phyloP scores from a whole-genome alignment of 2,888 invertebrate genomes.

The Neria commutata region DNA sequence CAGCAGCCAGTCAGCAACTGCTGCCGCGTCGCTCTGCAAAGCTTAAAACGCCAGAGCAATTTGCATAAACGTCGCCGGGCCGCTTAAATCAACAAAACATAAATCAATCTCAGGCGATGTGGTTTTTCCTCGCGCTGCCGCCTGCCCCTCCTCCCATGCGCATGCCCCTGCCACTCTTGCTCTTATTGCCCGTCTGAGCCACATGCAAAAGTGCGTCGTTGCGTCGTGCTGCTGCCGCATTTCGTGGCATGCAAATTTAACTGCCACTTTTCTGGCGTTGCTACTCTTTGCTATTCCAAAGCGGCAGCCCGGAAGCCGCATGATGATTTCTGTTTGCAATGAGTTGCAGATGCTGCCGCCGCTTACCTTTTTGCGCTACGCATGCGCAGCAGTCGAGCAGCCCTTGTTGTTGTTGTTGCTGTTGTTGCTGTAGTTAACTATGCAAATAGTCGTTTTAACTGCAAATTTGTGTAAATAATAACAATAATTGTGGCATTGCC shows the following conservation, averaged over 20 bases:
- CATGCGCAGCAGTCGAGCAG: constrained; percentile 2
- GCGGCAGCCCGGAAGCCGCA: no score
- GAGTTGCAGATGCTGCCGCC: constrained; percentile 19
- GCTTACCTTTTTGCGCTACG: background rate
- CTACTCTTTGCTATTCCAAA: background rate
- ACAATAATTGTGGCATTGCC: constrained; percentile 12
- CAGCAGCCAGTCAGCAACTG: background rate
- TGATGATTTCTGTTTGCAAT: background rate
- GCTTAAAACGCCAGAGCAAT: constrained; percentile 1
- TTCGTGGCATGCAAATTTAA: background rate
- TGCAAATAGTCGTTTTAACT: background rate
- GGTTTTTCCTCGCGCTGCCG: constrained; percentile 13
- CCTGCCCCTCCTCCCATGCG: no score
- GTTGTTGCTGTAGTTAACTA: background rate
- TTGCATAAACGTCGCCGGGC: constrained; percentile 3
- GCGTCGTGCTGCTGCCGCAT: background rate
- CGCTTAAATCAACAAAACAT: constrained; percentile 21
- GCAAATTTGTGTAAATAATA: constrained; percentile 4
- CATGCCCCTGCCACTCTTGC: no score
- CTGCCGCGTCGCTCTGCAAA: background rate
- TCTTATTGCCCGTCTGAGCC: no score
- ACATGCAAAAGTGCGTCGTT: background rate
- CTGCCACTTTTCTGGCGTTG: background rate
- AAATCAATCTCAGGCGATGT: constrained; percentile 23
- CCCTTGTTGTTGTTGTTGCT: background rate